These are phyloP conservation scores for Chaetophractus vellerosus DNA, from an alignment of 2,797 vertebrate species.

Conservation along the genomic window DNA sequence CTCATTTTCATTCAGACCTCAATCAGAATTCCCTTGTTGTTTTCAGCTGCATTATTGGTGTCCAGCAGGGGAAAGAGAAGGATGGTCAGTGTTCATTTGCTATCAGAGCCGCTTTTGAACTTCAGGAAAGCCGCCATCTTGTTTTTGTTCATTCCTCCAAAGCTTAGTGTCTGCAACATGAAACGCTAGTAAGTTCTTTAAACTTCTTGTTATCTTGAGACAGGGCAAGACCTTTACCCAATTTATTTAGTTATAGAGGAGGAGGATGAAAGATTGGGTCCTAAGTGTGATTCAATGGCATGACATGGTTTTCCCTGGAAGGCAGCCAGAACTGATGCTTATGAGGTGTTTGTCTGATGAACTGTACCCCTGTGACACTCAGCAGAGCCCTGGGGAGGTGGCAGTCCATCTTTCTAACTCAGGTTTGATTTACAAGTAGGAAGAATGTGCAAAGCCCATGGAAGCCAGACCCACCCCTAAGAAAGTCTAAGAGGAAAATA, in stretches of 20 bases:
- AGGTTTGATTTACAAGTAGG: constrained; percentile 88
- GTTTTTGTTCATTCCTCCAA: constrained; percentile 84
- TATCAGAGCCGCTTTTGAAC: constrained; percentile 89
- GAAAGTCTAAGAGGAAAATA: constrained; percentile 71
- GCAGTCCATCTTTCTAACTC: constrained; percentile 88
- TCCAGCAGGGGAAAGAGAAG: not conserved
- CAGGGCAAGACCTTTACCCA: constrained; percentile 89
- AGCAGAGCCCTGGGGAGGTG: constrained; percentile 86
- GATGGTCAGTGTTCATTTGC: constrained; percentile 58
- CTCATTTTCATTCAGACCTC: not conserved
- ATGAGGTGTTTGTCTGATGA: constrained; percentile 91
- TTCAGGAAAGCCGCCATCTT: constrained; percentile 84
- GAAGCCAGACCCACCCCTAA: constrained; percentile 81
- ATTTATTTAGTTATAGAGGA: constrained; percentile 89
- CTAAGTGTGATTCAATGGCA: constrained; percentile 89
- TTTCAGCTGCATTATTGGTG: not conserved
- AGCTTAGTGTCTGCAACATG: constrained; percentile 87
- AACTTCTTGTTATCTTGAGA: constrained; percentile 90
- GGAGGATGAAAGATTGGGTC: constrained; percentile 89
- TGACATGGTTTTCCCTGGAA: constrained; percentile 90
- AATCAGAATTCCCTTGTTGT: not conserved
- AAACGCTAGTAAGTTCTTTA: constrained; percentile 89
- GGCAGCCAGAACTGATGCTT: constrained; percentile 89
- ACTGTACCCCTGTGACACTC: constrained; percentile 88
- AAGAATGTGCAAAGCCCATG: constrained; percentile 82